Percentiles rank a stretch among this genome's conserved stretches.
phyloP scores from a whole-genome alignment of 1,140 invertebrate species.

The Scaptomyza graminum region DNA sequence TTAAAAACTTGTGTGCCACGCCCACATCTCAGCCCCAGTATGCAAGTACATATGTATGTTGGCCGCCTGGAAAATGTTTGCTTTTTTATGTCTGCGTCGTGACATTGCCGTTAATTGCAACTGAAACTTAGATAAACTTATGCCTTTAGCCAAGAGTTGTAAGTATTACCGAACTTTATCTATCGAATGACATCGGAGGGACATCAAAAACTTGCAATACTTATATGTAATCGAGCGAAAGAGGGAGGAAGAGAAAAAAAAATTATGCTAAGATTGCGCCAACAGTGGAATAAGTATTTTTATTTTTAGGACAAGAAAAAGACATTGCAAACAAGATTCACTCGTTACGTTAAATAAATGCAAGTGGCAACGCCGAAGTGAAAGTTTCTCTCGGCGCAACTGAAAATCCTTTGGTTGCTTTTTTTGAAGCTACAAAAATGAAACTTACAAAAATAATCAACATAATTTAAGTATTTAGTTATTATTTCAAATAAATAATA shows the following conservation, averaged over 20 bases:
- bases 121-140: not conserved
- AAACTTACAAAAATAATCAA: slow-evolving; percentile 2
- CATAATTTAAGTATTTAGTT: too few species aligned
- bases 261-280: not conserved
- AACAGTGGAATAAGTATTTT: slow-evolving; percentile 51
- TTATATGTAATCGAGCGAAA: not conserved
- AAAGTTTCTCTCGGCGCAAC: slow-evolving; percentile 3
- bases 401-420: not conserved
- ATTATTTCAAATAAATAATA: too few species aligned
- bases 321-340: too few species aligned
- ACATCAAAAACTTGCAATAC: slow-evolving; percentile 21
- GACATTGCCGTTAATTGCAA: slow-evolving; percentile 67
- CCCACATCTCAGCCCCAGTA: too few species aligned
- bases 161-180: slow-evolving; percentile 28
- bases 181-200: slow-evolving; percentile 33
- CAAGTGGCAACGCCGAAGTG: not conserved
- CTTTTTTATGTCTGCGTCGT: slow-evolving; percentile 52
- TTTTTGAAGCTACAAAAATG: not conserved
- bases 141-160: slow-evolving; percentile 16
- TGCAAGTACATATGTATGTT: not conserved
- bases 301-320: slow-evolving; percentile 52
- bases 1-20: too few species aligned
- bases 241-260: not conserved
- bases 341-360: slow-evolving; percentile 5
- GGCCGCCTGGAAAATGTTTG: slow-evolving; percentile 28